These are phyloP conservation scores for Hirtodrosophila trivittata DNA, from an alignment of 2,888 invertebrate species.

Conservation along the genomic window DNA sequence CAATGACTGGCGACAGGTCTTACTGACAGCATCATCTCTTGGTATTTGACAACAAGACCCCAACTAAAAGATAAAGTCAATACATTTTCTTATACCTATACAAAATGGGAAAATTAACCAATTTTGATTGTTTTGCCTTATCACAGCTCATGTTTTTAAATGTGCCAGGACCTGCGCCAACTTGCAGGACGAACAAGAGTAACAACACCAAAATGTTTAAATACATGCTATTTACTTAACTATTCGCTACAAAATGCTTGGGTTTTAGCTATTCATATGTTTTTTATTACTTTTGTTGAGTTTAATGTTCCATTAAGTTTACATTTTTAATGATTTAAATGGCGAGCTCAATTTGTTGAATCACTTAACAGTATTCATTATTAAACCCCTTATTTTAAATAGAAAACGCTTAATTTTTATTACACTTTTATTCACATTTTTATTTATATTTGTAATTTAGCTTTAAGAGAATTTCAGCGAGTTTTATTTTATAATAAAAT, in stretches of 20 bases:
- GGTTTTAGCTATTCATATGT: slow-evolving; percentile 3
- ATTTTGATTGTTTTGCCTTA: slow-evolving; percentile 49
- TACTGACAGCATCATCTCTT: slow-evolving; percentile 36
- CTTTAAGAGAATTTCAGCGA: too few relatives aligned
- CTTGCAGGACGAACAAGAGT: slow-evolving; percentile 6
- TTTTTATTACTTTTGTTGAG: not conserved
- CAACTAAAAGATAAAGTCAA: slow-evolving; percentile 16
- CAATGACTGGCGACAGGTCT: slow-evolving; percentile 53
- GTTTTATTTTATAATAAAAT: too few relatives aligned
- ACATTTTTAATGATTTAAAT: slow-evolving; percentile 13
- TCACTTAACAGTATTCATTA: too few relatives aligned
- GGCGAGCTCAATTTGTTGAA: not conserved
- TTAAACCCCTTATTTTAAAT: too few relatives aligned
- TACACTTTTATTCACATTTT: too few relatives aligned
- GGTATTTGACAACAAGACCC: slow-evolving; percentile 56
- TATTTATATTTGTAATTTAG: too few relatives aligned
- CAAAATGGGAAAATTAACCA: slow-evolving; percentile 29
- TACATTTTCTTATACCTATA: not conserved
- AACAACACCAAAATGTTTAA: not conserved
- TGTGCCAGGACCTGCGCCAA: not conserved
- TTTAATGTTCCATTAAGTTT: slow-evolving; percentile 48
- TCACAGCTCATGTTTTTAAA: slow-evolving; percentile 48
- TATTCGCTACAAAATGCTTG: not conserved
- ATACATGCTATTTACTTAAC: slow-evolving; percentile 29
- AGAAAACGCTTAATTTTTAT: too few relatives aligned